phyloP scores from a whole-genome alignment of 2,888 invertebrate species.

The Sisyra terminalis region DNA sequence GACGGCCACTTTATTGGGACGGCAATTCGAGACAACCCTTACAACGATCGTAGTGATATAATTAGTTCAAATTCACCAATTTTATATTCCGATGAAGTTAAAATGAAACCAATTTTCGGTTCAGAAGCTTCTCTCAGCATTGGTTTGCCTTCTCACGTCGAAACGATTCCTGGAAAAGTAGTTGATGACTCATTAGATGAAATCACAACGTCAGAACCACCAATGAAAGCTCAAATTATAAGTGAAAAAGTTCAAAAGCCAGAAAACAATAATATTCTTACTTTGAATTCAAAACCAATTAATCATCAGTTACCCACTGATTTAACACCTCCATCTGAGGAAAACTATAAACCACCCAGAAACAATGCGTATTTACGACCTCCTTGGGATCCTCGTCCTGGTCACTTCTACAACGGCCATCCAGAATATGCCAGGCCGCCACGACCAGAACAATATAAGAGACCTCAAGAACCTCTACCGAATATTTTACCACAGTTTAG shows the following conservation, averaged over 20 bases:
- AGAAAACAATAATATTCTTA: constrained; percentile 16
- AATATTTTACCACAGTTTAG: constrained; percentile 57
- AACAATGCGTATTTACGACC: constrained; percentile 24
- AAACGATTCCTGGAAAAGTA: constrained; percentile 24
- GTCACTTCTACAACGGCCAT: constrained; percentile 26
- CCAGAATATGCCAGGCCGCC: constrained; percentile 26
- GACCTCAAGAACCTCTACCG: constrained; percentile 27
- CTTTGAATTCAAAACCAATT: constrained; percentile 25
- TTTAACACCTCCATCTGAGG: constrained; percentile 28
- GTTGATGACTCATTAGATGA: constrained; percentile 22
- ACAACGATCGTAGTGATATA: constrained; percentile 16
- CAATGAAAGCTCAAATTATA: constrained; percentile 12
- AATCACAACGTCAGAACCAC: constrained; percentile 15
- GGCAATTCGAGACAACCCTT: constrained; percentile 32
- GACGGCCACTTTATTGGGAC: constrained; percentile 28
- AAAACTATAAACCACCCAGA: constrained; percentile 11
- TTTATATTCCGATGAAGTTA: constrained; percentile 15
- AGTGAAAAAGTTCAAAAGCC: constrained; percentile 5
- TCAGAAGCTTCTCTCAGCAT: constrained; percentile 26
- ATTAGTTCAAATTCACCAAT: constrained; percentile 23
- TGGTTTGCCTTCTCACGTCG: constrained; percentile 22
- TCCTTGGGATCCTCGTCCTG: constrained; percentile 29
- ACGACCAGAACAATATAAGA: constrained; percentile 23
- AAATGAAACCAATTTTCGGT: constrained; percentile 24
- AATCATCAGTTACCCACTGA: constrained; percentile 28